Conservation (phyloP, 2,113 vertebrate species). For the Rattus rattus region DNA sequence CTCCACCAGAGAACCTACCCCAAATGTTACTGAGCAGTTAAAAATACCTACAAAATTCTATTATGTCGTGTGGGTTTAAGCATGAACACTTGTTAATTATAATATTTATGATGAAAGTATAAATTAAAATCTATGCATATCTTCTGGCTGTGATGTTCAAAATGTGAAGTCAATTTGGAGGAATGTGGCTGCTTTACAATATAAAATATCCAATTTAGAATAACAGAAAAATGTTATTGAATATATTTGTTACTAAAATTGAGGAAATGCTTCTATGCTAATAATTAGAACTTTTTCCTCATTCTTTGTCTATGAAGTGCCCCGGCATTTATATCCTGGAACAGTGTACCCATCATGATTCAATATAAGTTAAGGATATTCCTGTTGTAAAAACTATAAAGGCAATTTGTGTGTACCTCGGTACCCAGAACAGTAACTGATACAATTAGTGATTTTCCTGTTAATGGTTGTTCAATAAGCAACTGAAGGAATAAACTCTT, state of each 20-base stretch:
- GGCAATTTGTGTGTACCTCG: background rate
- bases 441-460: background rate
- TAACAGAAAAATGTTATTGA: background rate
- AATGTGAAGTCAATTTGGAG: slow-evolving; percentile 27
- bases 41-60: slow-evolving; percentile 28
- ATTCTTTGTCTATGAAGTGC: background rate
- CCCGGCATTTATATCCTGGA: background rate
- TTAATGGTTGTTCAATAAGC: background rate
- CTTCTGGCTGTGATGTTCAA: background rate
- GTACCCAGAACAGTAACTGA: background rate
- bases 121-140: slow-evolving; percentile 23
- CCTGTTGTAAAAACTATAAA: slow-evolving; percentile 16
- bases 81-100: slow-evolving; percentile 3
- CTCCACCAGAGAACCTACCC: background rate
- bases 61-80: background rate
- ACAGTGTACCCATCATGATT: background rate
- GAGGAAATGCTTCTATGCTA: background rate
- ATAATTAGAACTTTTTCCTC: slow-evolving; percentile 28
- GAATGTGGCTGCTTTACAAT: background rate
- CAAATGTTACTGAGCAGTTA: background rate
- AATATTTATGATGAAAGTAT: background rate
- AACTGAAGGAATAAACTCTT: slow-evolving; percentile 31
- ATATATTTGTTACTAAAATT: slow-evolving; percentile 29
- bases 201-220: slow-evolving; percentile 15
- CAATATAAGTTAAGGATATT: background rate